phyloP scores from a whole-genome alignment of 2,888 invertebrate species.

The Aphidoletes aphidimyza region DNA sequence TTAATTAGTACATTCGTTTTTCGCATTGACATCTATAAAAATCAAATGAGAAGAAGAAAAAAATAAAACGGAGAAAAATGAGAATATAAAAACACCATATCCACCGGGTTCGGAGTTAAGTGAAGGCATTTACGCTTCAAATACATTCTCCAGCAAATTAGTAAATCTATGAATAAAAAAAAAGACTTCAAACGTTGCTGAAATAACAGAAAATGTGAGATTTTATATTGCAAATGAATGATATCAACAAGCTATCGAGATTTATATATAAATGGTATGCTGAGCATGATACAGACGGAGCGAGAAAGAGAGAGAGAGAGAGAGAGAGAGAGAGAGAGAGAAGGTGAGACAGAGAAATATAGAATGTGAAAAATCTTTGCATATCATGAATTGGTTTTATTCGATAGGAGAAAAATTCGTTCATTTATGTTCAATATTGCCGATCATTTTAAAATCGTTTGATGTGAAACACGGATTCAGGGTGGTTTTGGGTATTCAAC shows the following conservation, averaged over 20 bases:
- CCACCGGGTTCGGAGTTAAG: not conserved
- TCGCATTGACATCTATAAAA: conserved; percentile 48
- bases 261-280: not conserved
- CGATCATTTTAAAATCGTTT: conserved; percentile 5
- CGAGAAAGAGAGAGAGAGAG: too few species aligned
- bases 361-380: too few species aligned
- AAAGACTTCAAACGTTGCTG: not conserved
- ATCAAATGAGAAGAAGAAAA: conserved; percentile 46
- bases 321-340: too few species aligned
- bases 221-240: not conserved
- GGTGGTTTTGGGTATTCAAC: conserved; percentile 33
- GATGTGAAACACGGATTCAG: not conserved
- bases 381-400: not conserved
- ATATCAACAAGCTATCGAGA: not conserved
- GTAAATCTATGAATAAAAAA: not conserved
- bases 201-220: not conserved
- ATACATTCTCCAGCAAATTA: not conserved
- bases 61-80: too few species aligned
- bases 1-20: conserved; percentile 37
- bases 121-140: conserved; percentile 43
- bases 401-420: not conserved
- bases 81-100: too few species aligned
- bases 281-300: not conserved
- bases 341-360: too few species aligned
- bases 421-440: not conserved